phyloP scores from a whole-genome alignment of 1,140 invertebrate species.

The Littorina saxatilis region DNA sequence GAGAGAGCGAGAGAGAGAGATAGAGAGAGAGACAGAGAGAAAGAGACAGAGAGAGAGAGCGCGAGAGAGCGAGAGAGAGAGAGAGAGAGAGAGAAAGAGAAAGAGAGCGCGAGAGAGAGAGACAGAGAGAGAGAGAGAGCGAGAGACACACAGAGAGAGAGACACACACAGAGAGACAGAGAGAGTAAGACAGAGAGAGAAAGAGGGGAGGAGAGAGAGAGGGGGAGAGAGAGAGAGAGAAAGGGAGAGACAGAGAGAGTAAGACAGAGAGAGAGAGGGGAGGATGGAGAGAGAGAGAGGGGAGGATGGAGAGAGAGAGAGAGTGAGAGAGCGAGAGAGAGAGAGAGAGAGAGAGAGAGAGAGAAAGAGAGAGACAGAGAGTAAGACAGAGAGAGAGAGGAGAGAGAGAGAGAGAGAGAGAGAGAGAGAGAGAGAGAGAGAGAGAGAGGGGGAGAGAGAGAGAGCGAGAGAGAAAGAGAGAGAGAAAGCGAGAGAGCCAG shows the following conservation, averaged over 20 bases:
- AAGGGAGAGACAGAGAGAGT: not conserved
- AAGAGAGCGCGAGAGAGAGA: too few relatives aligned
- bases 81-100: too few relatives aligned
- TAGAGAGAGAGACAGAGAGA: too few relatives aligned
- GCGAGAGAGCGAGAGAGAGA: too few relatives aligned
- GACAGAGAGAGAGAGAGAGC: too few relatives aligned
- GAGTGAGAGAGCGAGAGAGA: not conserved
- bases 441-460: not conserved
- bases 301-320: not conserved
- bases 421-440: not conserved
- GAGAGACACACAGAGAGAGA: too few relatives aligned
- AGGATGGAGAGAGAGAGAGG: not conserved
- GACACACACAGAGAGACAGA: too few relatives aligned
- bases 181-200: not conserved
- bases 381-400: not conserved
- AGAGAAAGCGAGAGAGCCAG: too few relatives aligned
- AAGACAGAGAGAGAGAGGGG: not conserved
- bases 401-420: slow-evolving; percentile 2
- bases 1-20: too few relatives aligned
- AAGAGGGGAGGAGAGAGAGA: not conserved
- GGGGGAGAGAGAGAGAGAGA: not conserved
- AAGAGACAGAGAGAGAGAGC: too few relatives aligned
- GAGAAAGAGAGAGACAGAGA: not conserved
- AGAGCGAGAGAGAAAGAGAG: too few relatives aligned
- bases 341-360: not conserved